These are phyloP conservation scores for Solen grandis DNA, from an alignment of 1,140 invertebrate genomes.

Conservation along the genomic window DNA sequence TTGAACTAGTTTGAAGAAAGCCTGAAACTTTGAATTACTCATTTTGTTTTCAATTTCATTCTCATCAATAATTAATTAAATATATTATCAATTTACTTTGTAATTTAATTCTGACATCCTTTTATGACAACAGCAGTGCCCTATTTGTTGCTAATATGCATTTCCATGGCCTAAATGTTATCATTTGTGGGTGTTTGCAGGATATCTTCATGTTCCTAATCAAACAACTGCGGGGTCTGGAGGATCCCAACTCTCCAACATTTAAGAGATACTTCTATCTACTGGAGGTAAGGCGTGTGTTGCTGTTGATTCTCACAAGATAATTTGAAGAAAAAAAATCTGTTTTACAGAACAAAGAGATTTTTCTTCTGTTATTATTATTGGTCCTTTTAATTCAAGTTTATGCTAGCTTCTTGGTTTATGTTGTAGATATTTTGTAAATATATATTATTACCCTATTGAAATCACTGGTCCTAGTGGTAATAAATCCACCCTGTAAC, in stretches of 20 bases:
- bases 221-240: slow-evolving; percentile 94
- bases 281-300: slow-evolving; percentile 79
- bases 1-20: too few relatives aligned
- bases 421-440: background rate
- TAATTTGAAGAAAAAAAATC: too few relatives aligned
- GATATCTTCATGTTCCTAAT: slow-evolving; percentile 98
- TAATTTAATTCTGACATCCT: too few relatives aligned
- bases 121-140: too few relatives aligned
- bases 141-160: too few relatives aligned
- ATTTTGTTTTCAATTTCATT: too few relatives aligned
- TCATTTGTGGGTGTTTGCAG: slow-evolving; percentile 83
- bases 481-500: too few relatives aligned
- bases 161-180: too few relatives aligned
- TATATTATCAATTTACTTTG: too few relatives aligned
- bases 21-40: too few relatives aligned
- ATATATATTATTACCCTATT: background rate
- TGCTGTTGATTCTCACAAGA: background rate
- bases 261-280: slow-evolving; percentile 98
- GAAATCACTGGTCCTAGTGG: too few relatives aligned
- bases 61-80: too few relatives aligned
- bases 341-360: slow-evolving; percentile 11
- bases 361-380: background rate
- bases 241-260: slow-evolving; percentile 97
- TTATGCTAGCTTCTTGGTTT: background rate
- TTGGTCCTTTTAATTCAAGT: background rate